Percentiles rank a stretch among this genome's conserved stretches.
Evolutionary conservation across 2,797 vertebrate species (phyloP).

Genomic region (Chelon auratus): DNA sequence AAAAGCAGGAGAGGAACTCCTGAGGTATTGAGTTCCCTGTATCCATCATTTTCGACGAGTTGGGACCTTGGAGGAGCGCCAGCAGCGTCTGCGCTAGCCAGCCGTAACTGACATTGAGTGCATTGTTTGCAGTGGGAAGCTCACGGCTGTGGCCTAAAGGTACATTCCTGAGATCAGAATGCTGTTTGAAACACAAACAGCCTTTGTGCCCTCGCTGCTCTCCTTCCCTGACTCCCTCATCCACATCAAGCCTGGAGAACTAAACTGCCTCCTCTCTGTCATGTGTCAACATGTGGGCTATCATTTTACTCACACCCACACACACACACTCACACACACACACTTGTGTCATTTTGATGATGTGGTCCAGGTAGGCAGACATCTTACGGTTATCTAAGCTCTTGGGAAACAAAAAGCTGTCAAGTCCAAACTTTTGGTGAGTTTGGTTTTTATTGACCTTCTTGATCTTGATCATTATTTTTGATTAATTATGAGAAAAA

Average conservation of each 20-base stretch:
- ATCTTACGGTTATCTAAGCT: slow-evolving; percentile 37
- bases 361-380: slow-evolving; percentile 52
- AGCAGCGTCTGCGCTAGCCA: slow-evolving; percentile 85
- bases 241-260: slow-evolving; percentile 80
- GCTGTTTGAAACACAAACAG: slow-evolving; percentile 89
- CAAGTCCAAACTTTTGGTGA: slow-evolving; percentile 15
- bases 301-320: slow-evolving; percentile 83
- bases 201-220: slow-evolving; percentile 87
- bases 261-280: slow-evolving; percentile 80
- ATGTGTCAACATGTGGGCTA: slow-evolving; percentile 88
- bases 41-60: slow-evolving; percentile 92
- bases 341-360: slow-evolving; percentile 63
- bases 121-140: slow-evolving; percentile 87
- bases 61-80: slow-evolving; percentile 83
- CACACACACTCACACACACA: slow-evolving; percentile 23
- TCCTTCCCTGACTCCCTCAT: slow-evolving; percentile 77
- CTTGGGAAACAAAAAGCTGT: slow-evolving; percentile 13
- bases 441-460: slow-evolving; percentile 14
- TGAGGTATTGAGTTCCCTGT: slow-evolving; percentile 89
- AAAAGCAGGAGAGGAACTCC: slow-evolving; percentile 84
- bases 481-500: too few relatives aligned
- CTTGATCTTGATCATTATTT: background rate
- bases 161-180: slow-evolving; percentile 90
- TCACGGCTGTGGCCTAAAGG: slow-evolving; percentile 88
- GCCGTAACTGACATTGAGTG: slow-evolving; percentile 91